Base-by-base conservation (phyloP, 1,140 invertebrate species). In the Ladona fulva region DNA sequence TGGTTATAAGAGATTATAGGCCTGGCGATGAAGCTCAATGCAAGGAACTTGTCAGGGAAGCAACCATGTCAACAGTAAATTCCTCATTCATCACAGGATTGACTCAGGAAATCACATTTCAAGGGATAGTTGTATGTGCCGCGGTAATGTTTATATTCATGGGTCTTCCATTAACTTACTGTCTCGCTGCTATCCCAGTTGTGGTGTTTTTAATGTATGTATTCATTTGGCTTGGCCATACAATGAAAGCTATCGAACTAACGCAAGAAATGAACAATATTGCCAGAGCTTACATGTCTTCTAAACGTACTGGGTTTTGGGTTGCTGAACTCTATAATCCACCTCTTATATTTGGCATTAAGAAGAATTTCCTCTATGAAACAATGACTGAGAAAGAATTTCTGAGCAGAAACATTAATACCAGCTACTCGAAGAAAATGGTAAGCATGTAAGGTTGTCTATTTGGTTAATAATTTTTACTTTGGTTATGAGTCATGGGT, bases 131-230 rank as follows among this genome's bases (percentile, higher is more conserved):
- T 42, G 78, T 88, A 11, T 79, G 84, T 74, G 84, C 87, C 24
- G 87, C 87, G 12, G 81, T 88, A 22, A 85, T 87, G 84, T 88
- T 88, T 52, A 87, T 88, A 25, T 87, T 88, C 77, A 83, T 89
- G 77, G 87, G 87, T n/a, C 80, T 88, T 24, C 87, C 87, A 8
- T 83, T 89, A 6, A 84, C 83, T 0, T 80, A 85, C 80, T 88
- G 87, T 74, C 37, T 87, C 3, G 52, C 83, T 5, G 83, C 86
- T 0, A 82, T 89, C 75, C 88, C 88, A 0, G 66, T 85, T 19
- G 85, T 87, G 0, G 81, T 87, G 22, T 25, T 84, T 24, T 25
- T 85, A 5, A 85, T 85, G 25, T 89, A 88, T 44, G 42, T 85
- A 52, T 81, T 79, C 14, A 86, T 87, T 74, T 88, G 85, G 79